phyloP scores from a whole-genome alignment of 2,113 vertebrate species.

The Brachyistius frenatus region DNA sequence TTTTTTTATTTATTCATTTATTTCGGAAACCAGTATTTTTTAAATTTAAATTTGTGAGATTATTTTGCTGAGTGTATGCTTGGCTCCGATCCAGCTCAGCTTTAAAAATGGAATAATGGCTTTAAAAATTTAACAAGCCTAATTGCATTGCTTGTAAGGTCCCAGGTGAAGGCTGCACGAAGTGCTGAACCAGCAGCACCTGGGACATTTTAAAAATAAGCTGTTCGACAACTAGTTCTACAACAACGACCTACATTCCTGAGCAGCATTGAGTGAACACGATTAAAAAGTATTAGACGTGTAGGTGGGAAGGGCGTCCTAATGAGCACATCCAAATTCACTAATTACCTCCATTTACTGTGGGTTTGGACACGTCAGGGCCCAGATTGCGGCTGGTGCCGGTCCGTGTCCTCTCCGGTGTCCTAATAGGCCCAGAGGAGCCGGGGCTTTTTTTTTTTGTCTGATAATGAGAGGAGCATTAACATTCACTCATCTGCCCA shows the following conservation, averaged over 20 bases:
- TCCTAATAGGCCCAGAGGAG: conserved; percentile 65
- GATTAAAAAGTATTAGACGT: conserved; percentile 45
- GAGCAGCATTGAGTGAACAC: conserved; percentile 8
- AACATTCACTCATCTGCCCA: conserved; percentile 72
- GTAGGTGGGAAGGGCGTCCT: conserved; percentile 10
- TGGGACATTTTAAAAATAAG: conserved; percentile 57
- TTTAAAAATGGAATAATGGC: conserved; percentile 48
- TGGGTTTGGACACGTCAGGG: conserved; percentile 43
- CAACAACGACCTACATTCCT: conserved; percentile 36
- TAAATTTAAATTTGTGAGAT: conserved; percentile 22
- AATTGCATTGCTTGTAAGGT: conserved; percentile 40
- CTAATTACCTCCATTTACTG: conserved; percentile 73
- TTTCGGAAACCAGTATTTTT: conserved; percentile 33
- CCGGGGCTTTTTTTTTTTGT: conserved; percentile 32
- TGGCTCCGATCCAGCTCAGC: conserved; percentile 31
- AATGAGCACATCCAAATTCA: conserved; percentile 58
- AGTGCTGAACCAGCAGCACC: conserved; percentile 51
- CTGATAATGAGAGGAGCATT: conserved; percentile 74
- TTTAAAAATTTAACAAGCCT: conserved; percentile 35
- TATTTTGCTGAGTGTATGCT: conserved; percentile 51
- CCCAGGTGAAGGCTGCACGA: conserved; percentile 36
- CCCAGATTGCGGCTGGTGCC: conserved; percentile 9
- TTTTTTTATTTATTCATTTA: not conserved
- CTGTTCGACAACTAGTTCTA: conserved; percentile 36
- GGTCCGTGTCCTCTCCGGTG: conserved; percentile 41